Percentiles rank a stretch among this genome's conserved stretches.
These are phyloP conservation scores for Tinea pellionella DNA, from an alignment of 2,888 invertebrate genomes.

Conservation along the genomic window DNA sequence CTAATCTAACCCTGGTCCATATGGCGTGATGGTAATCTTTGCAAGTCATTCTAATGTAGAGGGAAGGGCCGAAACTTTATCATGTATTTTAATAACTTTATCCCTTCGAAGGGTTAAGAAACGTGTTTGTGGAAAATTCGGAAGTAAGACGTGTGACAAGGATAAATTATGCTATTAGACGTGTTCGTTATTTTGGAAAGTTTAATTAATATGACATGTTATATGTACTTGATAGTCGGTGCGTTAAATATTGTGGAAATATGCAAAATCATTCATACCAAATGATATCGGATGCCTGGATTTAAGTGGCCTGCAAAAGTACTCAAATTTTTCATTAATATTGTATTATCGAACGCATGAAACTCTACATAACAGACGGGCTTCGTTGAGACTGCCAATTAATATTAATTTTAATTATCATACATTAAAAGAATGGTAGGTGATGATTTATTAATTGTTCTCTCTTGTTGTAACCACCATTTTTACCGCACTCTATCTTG, in stretches of 20 bases:
- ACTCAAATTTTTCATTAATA: too few species aligned
- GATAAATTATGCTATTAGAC: slow-evolving; percentile 11
- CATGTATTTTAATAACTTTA: slow-evolving; percentile 13
- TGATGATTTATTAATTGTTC: too few species aligned
- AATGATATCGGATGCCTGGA: too few species aligned
- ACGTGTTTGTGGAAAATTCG: slow-evolving; percentile 6
- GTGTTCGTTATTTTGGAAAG: background rate
- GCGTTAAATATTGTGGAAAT: background rate
- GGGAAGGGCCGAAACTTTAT: slow-evolving; percentile 18
- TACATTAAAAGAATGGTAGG: too few species aligned
- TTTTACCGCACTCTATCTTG: too few species aligned
- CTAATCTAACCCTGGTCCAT: slow-evolving; percentile 45
- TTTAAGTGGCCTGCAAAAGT: too few species aligned
- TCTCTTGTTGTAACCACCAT: too few species aligned
- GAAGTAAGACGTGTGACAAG: slow-evolving; percentile 8
- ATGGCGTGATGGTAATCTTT: slow-evolving; percentile 32
- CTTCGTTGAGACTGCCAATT: too few species aligned
- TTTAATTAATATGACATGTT: background rate
- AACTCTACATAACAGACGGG: too few species aligned
- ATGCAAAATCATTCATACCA: too few species aligned
- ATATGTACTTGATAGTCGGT: background rate
- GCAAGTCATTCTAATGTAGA: slow-evolving; percentile 44
- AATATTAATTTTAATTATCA: too few species aligned
- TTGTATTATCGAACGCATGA: too few species aligned
- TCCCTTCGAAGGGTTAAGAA: slow-evolving; percentile 13